Conservation (phyloP, 1,140 invertebrate species). For the Branchinecta lynchi region DNA sequence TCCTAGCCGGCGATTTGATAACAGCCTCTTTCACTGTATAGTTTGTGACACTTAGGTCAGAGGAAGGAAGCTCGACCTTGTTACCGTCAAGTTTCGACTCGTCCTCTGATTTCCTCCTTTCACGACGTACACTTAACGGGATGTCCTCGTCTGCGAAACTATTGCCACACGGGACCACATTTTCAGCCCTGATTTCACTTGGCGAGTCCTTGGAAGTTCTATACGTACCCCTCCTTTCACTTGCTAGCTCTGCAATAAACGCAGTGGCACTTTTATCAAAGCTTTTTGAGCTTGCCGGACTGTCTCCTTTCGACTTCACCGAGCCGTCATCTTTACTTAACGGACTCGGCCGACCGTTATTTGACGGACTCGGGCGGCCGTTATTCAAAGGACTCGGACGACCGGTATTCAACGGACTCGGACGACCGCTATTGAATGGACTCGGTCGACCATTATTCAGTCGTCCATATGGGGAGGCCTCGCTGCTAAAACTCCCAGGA, state of each 20-base stretch:
- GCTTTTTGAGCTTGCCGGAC: background rate
- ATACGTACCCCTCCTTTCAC: too few relatives aligned
- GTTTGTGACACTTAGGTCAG: too few relatives aligned
- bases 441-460: background rate
- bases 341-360: background rate
- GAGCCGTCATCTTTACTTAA: background rate
- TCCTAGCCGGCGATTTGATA: background rate
- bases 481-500: background rate
- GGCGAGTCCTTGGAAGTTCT: background rate
- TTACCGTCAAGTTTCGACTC: background rate
- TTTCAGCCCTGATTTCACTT: background rate
- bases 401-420: too few relatives aligned
- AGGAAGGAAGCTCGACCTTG: too few relatives aligned
- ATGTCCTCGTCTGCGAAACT: background rate
- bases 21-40: too few relatives aligned
- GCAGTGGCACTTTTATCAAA: slow-evolving; percentile 3
- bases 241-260: background rate
- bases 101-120: background rate
- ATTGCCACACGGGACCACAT: background rate
- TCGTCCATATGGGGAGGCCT: background rate
- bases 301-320: background rate
- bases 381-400: too few relatives aligned
- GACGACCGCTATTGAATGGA: too few relatives aligned
- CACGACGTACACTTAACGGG: background rate
- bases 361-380: background rate